A percentile compares a stretch with the other conserved stretches of the same genome.
Conservation (phyloP, 1,140 invertebrate species). For the Neodiprion virginianus region DNA sequence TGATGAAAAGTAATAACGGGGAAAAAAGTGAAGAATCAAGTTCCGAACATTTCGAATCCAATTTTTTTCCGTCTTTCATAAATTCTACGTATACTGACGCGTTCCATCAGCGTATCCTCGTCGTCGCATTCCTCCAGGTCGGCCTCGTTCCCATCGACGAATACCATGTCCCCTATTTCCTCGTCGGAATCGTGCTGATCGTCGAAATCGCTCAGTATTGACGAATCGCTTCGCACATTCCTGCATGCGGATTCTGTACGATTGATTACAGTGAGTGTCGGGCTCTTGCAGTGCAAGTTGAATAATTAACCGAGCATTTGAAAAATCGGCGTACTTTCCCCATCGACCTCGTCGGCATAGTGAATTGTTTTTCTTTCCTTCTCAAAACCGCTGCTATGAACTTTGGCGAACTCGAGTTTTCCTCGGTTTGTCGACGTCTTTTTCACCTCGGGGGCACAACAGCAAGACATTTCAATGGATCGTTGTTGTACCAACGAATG, state of each 20-base stretch:
- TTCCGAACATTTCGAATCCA: too few species aligned
- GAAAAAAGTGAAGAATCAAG: too few species aligned
- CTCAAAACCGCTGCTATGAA: constrained; percentile 12
- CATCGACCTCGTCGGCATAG: not conserved
- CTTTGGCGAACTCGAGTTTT: not conserved
- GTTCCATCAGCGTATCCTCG: constrained; percentile 19
- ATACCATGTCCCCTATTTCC: constrained; percentile 16
- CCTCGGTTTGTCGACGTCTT: not conserved
- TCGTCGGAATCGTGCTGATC: not conserved
- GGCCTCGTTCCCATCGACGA: constrained; percentile 22
- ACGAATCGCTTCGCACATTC: not conserved
- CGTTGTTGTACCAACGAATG: too few species aligned
- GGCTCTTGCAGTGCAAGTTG: not conserved
- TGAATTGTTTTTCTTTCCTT: constrained; percentile 6
- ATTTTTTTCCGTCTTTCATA: too few species aligned
- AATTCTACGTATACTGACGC: constrained; percentile 1
- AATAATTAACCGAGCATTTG: not conserved
- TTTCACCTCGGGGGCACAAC: not conserved
- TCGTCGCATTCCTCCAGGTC: constrained; percentile 20
- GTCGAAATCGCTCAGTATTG: not conserved
- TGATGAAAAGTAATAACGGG: too few species aligned
- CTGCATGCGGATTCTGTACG: not conserved
- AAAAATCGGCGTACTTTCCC: not conserved
- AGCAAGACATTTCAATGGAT: not conserved
- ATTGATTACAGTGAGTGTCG: not conserved